Evolutionary conservation across 2,797 vertebrate genomes (phyloP), one percentile per base, ranked within the genome.

Genomic region (Chelmon rostratus): DNA sequence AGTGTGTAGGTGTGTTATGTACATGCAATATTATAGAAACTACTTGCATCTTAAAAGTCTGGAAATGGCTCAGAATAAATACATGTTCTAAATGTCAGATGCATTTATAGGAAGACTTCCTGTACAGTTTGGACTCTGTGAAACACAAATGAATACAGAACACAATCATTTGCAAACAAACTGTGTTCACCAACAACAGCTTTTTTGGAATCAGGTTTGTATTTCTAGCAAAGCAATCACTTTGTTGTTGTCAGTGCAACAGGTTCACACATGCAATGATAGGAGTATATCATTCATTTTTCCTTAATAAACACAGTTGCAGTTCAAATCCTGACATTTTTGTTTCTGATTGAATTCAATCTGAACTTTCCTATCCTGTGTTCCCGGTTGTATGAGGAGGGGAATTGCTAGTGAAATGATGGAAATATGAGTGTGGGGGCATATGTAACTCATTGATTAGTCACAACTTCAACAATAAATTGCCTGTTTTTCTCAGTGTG

Each of bases 371-470:
- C 49, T 18, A 12, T 3, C 18, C 12, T 42, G n/a, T n/a, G 53
- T 58, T 58, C 1, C 52, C 6, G 54, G 23, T 50, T 61, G 18
- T 7, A 18, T 31, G 42, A 33, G 15, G 31, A 70, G 16, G 7
- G 8, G 37, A 64, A 35, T 15, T 23, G 8, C 12, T 12, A 21
- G 25, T 21, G 18, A 6, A 57, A 49, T 21, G 16, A 21, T 57
- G 2, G 57, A 42, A 58, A 64, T 37, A 52, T 16, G 23, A 16
- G 7, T 19, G 25, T 44, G 6, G n/a, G 46, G 31, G 15, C 25
- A 18, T 15, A 23, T 52, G 66, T 49, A 72, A 73, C 37, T 52
- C 31, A 16, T 28, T 25, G 13, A 82, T 69, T 67, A 73, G 15
- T 58, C 19, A 58, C 44, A 68, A 8, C 54, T 64, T n/a, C 49